A percentile compares a stretch with the other conserved stretches of the same genome.
Conservation (phyloP, 2,797 vertebrate genomes). For the Oreonectes daqikongensis region DNA sequence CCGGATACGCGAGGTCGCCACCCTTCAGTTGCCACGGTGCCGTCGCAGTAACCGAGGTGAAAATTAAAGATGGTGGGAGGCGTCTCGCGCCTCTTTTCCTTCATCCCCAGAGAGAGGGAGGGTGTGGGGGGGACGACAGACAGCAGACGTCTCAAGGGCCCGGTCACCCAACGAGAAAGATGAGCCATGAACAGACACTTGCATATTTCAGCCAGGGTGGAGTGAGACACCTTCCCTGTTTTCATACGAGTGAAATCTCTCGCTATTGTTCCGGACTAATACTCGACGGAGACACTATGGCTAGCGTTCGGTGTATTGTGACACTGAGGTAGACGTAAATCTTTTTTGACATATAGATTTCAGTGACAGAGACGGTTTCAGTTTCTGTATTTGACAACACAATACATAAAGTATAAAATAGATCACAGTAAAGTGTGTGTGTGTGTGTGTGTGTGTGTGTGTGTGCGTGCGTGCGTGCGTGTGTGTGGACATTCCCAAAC, state of each 20-base stretch:
- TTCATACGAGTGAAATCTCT: constrained; percentile 62
- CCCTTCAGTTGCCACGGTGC: constrained; percentile 66
- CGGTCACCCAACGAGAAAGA: constrained; percentile 65
- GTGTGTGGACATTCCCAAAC: not conserved
- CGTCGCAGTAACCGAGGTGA: constrained; percentile 74
- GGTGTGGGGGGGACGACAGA: constrained; percentile 50
- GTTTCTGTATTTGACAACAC: not conserved
- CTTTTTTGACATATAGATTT: not conserved
- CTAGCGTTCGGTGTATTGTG: constrained; percentile 46
- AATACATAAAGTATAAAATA: constrained; percentile 1
- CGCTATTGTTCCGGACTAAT: constrained; percentile 63
- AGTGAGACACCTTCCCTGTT: constrained; percentile 56
- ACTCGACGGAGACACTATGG: constrained; percentile 29
- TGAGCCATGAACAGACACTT: constrained; percentile 30
- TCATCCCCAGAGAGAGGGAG: constrained; percentile 54
- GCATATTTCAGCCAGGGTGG: constrained; percentile 70
- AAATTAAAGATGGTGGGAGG: constrained; percentile 81
- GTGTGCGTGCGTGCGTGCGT: too few species aligned
- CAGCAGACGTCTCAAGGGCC: constrained; percentile 69
- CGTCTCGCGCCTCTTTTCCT: constrained; percentile 79
- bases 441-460: not conserved
- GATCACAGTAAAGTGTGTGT: not conserved
- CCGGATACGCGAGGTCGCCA: constrained; percentile 66
- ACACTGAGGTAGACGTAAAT: not conserved
- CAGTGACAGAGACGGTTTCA: not conserved